Conservation (phyloP, 2,113 vertebrate species). For the Grammomys surdaster region DNA sequence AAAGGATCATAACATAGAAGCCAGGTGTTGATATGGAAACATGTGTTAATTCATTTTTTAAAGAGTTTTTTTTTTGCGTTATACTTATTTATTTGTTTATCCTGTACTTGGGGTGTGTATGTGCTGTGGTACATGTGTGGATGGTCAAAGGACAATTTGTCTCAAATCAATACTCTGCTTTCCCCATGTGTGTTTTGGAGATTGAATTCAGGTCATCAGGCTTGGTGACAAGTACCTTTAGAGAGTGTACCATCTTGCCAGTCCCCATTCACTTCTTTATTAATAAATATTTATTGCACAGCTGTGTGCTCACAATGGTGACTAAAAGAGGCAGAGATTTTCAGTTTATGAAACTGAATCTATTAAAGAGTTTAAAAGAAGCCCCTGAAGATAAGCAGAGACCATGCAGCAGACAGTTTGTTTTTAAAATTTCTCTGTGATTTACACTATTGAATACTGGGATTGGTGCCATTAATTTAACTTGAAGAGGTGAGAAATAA, state of each 20-base stretch:
- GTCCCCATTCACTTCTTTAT: neutral
- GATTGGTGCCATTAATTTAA: neutral
- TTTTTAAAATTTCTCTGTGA: neutral
- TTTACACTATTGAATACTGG: neutral
- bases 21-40: neutral
- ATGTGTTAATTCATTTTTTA: neutral
- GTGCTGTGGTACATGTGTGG: too few relatives aligned
- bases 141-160: neutral
- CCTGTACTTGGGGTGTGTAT: neutral
- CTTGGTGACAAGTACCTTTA: neutral
- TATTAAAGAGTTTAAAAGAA: neutral
- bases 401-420: neutral
- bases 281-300: neutral
- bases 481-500: neutral
- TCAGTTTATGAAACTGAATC: neutral
- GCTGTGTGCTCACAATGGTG: neutral
- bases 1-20: neutral
- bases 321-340: neutral
- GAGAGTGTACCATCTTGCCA: neutral
- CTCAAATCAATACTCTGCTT: neutral
- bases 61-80: neutral
- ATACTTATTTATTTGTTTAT: neutral
- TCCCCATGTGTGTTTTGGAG: neutral
- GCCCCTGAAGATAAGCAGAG: neutral
- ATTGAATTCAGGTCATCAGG: neutral